A percentile compares a stretch with the other conserved stretches of the same genome.
Evolutionary conservation across 2,888 invertebrate genomes (phyloP).

Genomic region (Merodon equestris): DNA sequence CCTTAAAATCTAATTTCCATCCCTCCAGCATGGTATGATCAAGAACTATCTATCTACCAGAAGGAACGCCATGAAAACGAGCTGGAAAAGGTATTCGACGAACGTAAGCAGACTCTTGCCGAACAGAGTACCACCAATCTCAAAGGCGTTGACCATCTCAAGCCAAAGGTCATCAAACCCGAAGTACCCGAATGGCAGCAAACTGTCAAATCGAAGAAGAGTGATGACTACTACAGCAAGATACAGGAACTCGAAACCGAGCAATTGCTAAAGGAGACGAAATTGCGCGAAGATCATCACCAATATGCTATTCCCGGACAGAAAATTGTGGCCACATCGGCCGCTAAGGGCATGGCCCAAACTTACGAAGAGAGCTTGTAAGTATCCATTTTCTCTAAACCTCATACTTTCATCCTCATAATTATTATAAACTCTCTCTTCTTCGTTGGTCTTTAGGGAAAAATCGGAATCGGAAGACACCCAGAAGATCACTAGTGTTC

Average conservation of each 20-base stretch:
- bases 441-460: constrained; percentile 80
- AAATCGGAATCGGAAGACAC: constrained; percentile 81
- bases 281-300: constrained; percentile 87
- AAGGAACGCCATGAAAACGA: constrained; percentile 89
- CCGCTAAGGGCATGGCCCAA: constrained; percentile 93
- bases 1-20: constrained; percentile 64
- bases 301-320: constrained; percentile 93
- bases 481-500: constrained; percentile 75
- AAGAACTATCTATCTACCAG: constrained; percentile 91
- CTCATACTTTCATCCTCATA: constrained; percentile 30
- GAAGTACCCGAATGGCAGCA: constrained; percentile 93
- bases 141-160: constrained; percentile 81
- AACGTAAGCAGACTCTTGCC: constrained; percentile 85
- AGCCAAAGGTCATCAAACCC: constrained; percentile 85
- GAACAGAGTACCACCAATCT: constrained; percentile 84
- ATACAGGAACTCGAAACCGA: constrained; percentile 90
- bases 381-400: constrained; percentile 79
- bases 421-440: too few species aligned
- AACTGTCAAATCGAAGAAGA: constrained; percentile 88
- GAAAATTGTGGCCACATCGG: constrained; percentile 87
- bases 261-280: constrained; percentile 90
- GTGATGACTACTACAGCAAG: constrained; percentile 90
- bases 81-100: constrained; percentile 92
- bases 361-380: constrained; percentile 91
- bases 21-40: constrained; percentile 93